A percentile compares a stretch with the other conserved stretches of the same genome.
Conservation (phyloP, 2,113 vertebrate genomes). For the Raja brachyura region DNA sequence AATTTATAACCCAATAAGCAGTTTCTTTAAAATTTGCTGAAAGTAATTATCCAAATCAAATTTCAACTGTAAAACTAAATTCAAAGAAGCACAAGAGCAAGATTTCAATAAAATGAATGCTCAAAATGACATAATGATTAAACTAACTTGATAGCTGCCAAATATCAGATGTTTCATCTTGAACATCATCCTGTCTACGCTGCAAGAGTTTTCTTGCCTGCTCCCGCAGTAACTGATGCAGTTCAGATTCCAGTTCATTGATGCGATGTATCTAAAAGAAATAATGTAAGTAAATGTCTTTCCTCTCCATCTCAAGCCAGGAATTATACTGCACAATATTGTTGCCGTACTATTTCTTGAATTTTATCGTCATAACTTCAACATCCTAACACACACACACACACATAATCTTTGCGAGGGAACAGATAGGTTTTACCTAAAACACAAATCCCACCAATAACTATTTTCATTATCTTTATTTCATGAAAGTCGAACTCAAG, state of each 20-base stretch:
- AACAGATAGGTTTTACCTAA: not conserved
- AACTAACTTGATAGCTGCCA: constrained; percentile 68
- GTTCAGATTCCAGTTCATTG: constrained; percentile 69
- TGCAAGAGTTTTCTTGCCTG: constrained; percentile 54
- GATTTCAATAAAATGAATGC: not conserved
- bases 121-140: not conserved
- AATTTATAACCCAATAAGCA: not conserved
- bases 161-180: constrained; percentile 61
- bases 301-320: not conserved
- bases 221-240: constrained; percentile 64
- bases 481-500: not conserved
- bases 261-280: constrained; percentile 66
- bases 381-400: not conserved
- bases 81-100: constrained; percentile 39
- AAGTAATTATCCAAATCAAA: not conserved
- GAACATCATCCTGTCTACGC: constrained; percentile 66
- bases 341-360: not conserved
- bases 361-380: not conserved
- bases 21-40: not conserved
- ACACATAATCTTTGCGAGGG: not conserved
- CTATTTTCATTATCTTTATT: not conserved
- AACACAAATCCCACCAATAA: not conserved
- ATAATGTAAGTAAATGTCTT: constrained; percentile 22
- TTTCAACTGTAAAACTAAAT: not conserved
- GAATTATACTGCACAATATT: not conserved